These are phyloP conservation scores for Popillia japonica DNA, from an alignment of 1,140 invertebrate species.

Conservation along the genomic window DNA sequence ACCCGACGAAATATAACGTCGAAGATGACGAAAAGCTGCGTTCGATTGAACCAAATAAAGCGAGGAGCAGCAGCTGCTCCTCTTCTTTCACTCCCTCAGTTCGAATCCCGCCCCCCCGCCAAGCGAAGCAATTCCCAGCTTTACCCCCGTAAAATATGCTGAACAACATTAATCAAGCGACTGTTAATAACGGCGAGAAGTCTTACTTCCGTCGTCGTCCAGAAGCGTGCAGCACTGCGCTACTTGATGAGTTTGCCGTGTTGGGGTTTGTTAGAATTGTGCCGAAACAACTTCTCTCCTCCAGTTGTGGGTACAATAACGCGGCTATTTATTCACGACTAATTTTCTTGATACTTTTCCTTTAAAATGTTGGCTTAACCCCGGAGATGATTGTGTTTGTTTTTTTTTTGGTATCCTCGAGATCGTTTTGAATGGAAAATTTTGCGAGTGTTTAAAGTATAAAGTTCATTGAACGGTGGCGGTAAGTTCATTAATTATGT, in stretches of 20 bases:
- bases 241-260: constrained; percentile 1
- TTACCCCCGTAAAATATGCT: not conserved
- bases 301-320: not conserved
- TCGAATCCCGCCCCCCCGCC: not conserved
- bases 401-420: not conserved
- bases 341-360: constrained; percentile 4
- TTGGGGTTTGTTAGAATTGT: constrained; percentile 10
- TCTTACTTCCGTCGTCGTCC: not conserved
- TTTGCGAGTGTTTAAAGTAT: not conserved
- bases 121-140: too few relatives aligned
- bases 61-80: not conserved
- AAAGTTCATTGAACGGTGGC: too few relatives aligned
- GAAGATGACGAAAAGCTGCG: not conserved
- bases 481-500: too few relatives aligned
- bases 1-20: too few relatives aligned
- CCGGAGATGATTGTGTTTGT: not conserved
- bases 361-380: not conserved
- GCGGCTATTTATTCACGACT: not conserved
- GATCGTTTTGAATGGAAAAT: not conserved
- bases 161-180: constrained; percentile 9
- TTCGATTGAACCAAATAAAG: not conserved
- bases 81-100: not conserved
- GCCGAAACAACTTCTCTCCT: not conserved
- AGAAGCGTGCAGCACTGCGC: not conserved
- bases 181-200: constrained; percentile 9